Percentiles rank a stretch among this genome's conserved stretches.
Conservation (phyloP, 1,140 invertebrate genomes). For the Brachionus rotundiformis region DNA sequence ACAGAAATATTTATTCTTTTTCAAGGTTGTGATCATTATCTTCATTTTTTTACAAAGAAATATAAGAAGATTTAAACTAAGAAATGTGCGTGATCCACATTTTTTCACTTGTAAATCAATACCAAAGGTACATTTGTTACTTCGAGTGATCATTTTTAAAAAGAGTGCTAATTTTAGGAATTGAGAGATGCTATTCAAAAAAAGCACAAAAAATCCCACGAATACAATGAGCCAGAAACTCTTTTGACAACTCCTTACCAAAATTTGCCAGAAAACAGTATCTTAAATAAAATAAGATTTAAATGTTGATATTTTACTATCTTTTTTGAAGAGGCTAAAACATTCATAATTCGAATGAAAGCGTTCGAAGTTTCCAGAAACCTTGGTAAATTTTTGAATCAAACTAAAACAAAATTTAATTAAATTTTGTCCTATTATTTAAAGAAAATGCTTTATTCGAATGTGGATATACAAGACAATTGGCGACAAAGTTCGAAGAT, state of each 20-base stretch:
- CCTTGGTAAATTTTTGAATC: not conserved
- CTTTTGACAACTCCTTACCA: not conserved
- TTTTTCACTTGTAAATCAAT: constrained; percentile 43
- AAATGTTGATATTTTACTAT: not conserved
- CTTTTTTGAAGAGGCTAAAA: not conserved
- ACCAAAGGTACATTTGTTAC: not conserved
- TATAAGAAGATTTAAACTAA: constrained; percentile 10
- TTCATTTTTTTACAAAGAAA: constrained; percentile 29
- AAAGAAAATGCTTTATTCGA: constrained; percentile 35
- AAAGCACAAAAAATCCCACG: constrained; percentile 37
- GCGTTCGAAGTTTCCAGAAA: constrained; percentile 31
- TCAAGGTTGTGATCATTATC: constrained; percentile 37
- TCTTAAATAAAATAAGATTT: not conserved
- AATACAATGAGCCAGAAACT: not conserved
- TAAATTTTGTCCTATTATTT: not conserved
- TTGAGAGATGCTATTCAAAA: constrained; percentile 23
- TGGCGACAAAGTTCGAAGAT: constrained; percentile 12
- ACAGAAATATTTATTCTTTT: not conserved
- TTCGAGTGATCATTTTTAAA: not conserved
- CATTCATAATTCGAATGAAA: constrained; percentile 13
- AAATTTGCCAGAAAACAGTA: constrained; percentile 18
- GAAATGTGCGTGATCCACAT: constrained; percentile 36
- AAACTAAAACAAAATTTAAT: not conserved
- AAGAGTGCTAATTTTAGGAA: not conserved
- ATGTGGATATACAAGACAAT: constrained; percentile 11